A percentile compares a stretch with the other conserved stretches of the same genome.
Evolutionary conservation across 2,113 vertebrate species (phyloP).

Genomic region (Vanacampus margaritifer): DNA sequence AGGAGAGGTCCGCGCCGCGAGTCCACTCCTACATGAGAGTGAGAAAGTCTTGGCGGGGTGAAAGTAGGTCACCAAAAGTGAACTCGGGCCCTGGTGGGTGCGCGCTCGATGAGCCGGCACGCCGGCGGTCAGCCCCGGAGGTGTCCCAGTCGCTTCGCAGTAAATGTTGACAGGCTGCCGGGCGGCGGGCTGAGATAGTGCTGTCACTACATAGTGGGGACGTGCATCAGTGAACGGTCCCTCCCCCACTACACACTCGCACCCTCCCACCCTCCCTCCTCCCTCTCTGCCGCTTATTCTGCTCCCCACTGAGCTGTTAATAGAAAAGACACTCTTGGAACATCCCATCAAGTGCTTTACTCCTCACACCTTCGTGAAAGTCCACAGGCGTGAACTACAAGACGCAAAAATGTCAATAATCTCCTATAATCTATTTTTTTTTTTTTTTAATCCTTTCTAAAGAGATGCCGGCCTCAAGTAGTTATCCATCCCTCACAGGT

Average conservation of each 20-base stretch:
- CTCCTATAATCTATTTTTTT: neutral
- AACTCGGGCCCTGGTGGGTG: neutral
- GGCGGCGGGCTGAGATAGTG: constrained; percentile 37
- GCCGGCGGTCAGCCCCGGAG: constrained; percentile 3
- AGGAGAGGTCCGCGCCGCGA: neutral
- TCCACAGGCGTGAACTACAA: neutral
- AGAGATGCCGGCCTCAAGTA: neutral
- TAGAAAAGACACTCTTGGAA: constrained; percentile 28
- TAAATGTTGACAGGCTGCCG: constrained; percentile 34
- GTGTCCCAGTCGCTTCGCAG: constrained; percentile 17
- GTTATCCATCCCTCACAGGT: too few species aligned
- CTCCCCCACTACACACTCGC: constrained; percentile 1
- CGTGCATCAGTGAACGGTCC: constrained; percentile 26
- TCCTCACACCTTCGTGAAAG: constrained; percentile 13
- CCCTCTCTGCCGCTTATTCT: neutral
- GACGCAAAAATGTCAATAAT: neutral
- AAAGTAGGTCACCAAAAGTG: constrained; percentile 27
- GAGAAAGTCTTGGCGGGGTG: constrained; percentile 16
- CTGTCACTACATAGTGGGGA: constrained; percentile 29
- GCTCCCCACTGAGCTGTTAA: constrained; percentile 36
- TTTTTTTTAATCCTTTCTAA: too few species aligned
- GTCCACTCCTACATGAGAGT: neutral
- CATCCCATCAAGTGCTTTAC: constrained; percentile 50
- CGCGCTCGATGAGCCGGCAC: neutral
- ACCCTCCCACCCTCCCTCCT: neutral